Evolutionary conservation across 2,888 invertebrate genomes (phyloP).

Genomic region (Labia minor): DNA sequence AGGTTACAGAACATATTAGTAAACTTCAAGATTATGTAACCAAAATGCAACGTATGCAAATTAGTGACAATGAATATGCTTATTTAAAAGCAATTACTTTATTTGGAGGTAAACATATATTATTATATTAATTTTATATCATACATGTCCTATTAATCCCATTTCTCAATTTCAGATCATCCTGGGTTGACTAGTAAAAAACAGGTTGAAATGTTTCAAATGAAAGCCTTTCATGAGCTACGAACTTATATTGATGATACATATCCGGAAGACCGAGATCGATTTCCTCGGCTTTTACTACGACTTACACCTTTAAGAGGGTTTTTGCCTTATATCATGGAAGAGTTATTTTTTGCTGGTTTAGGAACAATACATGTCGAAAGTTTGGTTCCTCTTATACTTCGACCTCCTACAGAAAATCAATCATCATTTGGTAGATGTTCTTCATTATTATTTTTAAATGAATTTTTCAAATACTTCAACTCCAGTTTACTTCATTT

Average conservation of each 20-base stretch:
- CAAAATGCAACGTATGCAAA: constrained; percentile 58
- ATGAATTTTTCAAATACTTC: too few species aligned
- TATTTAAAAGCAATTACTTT: constrained; percentile 74
- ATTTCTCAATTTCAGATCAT: constrained; percentile 39
- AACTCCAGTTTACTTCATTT: background rate
- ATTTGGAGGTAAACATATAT: constrained; percentile 59
- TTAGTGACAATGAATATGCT: constrained; percentile 77
- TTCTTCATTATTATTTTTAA: too few species aligned
- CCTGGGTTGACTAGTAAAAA: constrained; percentile 39
- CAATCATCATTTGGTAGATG: too few species aligned
- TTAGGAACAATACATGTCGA: constrained; percentile 91
- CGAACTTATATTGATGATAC: constrained; percentile 38
- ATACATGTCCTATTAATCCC: too few species aligned
- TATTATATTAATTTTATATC: too few species aligned
- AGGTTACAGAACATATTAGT: constrained; percentile 67
- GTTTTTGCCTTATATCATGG: constrained; percentile 62
- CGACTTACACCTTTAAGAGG: constrained; percentile 61
- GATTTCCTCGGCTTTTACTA: constrained; percentile 52
- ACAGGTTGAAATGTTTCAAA: constrained; percentile 50
- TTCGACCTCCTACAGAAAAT: constrained; percentile 41
- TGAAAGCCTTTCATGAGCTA: constrained; percentile 49
- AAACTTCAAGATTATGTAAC: constrained; percentile 73
- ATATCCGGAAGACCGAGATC: constrained; percentile 41
- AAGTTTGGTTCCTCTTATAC: constrained; percentile 85
- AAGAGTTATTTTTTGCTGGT: constrained; percentile 86